Evolutionary conservation across 2,113 vertebrate genomes (phyloP).

Genomic region (Oryctolagus cuniculus): DNA sequence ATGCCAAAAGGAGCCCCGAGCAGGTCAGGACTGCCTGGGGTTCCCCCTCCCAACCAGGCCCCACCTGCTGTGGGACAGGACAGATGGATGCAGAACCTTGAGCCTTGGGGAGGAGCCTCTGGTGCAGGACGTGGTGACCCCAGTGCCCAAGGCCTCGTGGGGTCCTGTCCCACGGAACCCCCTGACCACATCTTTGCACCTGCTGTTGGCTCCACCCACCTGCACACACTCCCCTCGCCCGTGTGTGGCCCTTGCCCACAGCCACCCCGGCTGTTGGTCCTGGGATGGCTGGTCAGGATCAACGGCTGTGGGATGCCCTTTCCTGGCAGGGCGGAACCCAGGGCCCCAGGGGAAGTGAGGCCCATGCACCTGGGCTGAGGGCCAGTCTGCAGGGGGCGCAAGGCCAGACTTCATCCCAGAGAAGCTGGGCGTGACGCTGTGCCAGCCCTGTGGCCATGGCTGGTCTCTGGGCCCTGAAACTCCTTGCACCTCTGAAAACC

Average conservation of each 20-base stretch:
- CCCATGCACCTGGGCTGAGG: neutral
- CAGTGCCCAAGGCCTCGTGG: neutral
- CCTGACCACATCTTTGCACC: too few species aligned
- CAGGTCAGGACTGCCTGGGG: neutral
- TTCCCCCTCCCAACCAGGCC: neutral
- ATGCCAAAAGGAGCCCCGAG: fast-evolving
- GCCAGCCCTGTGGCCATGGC: neutral
- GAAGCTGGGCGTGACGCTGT: too few species aligned
- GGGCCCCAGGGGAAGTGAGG: neutral
- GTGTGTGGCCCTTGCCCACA: fast-evolving
- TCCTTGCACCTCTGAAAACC: neutral
- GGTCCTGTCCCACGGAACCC: neutral
- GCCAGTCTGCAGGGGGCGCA: neutral
- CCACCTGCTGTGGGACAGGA: neutral
- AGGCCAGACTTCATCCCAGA: too few species aligned
- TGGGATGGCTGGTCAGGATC: neutral
- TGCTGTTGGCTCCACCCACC: neutral
- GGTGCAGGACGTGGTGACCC: neutral
- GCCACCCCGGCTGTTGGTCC: neutral
- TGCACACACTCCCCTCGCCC: neutral
- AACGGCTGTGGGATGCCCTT: neutral
- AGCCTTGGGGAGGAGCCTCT: neutral
- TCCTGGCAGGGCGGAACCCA: neutral
- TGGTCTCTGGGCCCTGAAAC: neutral
- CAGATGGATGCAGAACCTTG: too few species aligned